Base-by-base conservation (phyloP, 2,113 vertebrate species). In the Chloropsis hardwickii region DNA sequence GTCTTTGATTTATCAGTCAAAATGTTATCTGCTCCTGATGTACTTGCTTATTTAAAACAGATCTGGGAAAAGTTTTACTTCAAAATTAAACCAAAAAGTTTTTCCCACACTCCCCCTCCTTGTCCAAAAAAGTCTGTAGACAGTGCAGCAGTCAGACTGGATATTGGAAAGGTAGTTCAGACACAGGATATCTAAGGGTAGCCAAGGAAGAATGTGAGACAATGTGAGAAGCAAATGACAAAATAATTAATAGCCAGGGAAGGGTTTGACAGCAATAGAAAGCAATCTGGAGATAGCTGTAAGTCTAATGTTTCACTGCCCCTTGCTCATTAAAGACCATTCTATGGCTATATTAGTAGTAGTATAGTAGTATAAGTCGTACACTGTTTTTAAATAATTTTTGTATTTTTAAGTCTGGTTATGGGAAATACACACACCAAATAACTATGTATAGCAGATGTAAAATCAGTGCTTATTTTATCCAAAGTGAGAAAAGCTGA, bases 401-500 rank as follows among this genome's bases (percentile, higher is more conserved):
- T 44, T 79, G 6, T 33, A 11, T 74, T 92, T 94, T 92, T 76
- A 39, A 91, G 37, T 76, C 45, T 50, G 47, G 16, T 72, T 85
- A 19, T 2, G 4, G 44, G 62, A 76, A 91, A 62, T 35, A n/a
- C 8, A 17, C 27, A 31, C 1, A 2, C 20, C 14, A 2, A 6
- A 7, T 61, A 65, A 67, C 84, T 74, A 81, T 60, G n/a, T 39
- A 37, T 13, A 93, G 29, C 14, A 93, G 50, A 71, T 88, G n/a
- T 87, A 90, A 95, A 95, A 77, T 11, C 45, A 85, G 18, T 54
- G 29, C 24, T 74, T 76, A 42, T 83, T 95, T 88, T 95, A 91
- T 78, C 56, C 12, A 9, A 73, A 95, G 79, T 84, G 90, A 96
- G 86, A 76, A 94, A 92, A 94, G 77, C 73, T 91, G 70, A 51